phyloP scores from a whole-genome alignment of 2,797 vertebrate species.

The Tinamus major region DNA sequence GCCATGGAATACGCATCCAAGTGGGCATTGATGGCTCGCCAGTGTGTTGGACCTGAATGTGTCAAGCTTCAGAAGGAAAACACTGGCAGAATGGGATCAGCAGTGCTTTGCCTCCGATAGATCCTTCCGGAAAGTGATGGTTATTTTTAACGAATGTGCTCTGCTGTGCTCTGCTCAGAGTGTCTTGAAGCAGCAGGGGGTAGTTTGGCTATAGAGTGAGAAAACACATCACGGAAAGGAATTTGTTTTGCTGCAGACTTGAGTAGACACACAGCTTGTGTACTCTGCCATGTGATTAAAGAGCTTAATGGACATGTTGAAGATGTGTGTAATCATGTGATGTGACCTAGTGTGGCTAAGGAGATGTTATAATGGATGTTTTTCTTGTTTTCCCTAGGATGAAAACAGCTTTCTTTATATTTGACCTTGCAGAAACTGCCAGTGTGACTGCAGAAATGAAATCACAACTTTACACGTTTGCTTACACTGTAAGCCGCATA shows the following conservation, averaged over 20 bases:
- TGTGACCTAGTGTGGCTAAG: background rate
- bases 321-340: background rate
- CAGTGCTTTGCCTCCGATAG: background rate
- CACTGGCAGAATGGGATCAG: background rate
- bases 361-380: background rate
- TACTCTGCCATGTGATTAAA: background rate
- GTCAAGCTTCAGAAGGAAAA: constrained; percentile 7
- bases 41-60: background rate
- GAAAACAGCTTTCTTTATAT: constrained; percentile 98
- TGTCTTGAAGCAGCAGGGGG: background rate
- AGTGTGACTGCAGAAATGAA: constrained; percentile 60
- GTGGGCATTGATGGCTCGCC: background rate
- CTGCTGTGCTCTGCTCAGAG: background rate
- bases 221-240: background rate
- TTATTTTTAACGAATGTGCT: background rate
- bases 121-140: background rate
- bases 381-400: constrained; percentile 84
- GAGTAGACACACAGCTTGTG: background rate
- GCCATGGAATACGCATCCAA: constrained; percentile 7
- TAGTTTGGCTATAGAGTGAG: background rate
- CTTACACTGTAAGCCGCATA: constrained; percentile 70
- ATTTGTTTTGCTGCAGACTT: rapidly evolving
- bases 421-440: constrained; percentile 88
- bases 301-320: rapidly evolving
- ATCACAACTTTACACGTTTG: constrained; percentile 75